Evolutionary conservation across 2,113 vertebrate genomes (phyloP).

Genomic region (Sinosuthora webbiana): DNA sequence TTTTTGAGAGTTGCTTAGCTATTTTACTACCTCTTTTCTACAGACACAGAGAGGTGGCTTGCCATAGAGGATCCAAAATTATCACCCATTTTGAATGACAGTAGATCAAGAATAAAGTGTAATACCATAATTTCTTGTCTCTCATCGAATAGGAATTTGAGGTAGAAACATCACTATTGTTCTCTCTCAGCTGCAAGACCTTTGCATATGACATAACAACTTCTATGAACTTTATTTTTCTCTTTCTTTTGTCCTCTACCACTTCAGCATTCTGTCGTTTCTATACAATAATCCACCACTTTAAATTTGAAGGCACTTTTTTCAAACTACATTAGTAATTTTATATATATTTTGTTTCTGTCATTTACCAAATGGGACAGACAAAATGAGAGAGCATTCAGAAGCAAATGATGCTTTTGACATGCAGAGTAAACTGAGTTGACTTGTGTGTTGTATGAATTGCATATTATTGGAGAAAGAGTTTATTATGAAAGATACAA

Average conservation of each 20-base stretch:
- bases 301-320: neutral
- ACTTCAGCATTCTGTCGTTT: neutral
- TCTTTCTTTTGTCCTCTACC: neutral
- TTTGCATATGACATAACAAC: neutral
- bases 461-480: neutral
- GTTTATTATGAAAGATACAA: neutral
- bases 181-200: neutral
- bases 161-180: neutral
- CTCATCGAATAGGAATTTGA: neutral
- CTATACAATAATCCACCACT: neutral
- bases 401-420: neutral
- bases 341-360: neutral
- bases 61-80: neutral
- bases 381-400: neutral
- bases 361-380: neutral
- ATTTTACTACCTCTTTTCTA: neutral
- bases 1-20: neutral
- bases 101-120: neutral
- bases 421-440: neutral
- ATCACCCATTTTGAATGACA: neutral
- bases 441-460: neutral
- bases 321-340: neutral
- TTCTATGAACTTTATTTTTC: neutral
- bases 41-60: neutral
- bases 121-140: neutral